phyloP scores from a whole-genome alignment of 1,140 invertebrate species.

The Temnothorax longispinosus region DNA sequence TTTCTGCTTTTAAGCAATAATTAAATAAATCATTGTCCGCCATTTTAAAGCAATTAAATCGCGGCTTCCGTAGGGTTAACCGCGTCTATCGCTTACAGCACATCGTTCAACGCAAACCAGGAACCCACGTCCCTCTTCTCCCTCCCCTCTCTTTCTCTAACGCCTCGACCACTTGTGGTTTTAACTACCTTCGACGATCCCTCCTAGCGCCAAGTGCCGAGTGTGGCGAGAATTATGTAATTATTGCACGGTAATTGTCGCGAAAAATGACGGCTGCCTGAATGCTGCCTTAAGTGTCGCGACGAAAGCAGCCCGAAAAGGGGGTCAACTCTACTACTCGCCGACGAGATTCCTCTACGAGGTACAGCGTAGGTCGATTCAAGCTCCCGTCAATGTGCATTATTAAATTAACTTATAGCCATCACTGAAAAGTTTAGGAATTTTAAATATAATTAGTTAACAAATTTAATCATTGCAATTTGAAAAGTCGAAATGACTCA shows the following conservation, averaged over 20 bases:
- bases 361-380: neutral
- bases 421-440: neutral
- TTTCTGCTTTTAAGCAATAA: neutral
- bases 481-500: neutral
- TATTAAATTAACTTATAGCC: neutral
- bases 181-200: slow-evolving; percentile 50
- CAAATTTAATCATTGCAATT: neutral
- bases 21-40: neutral
- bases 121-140: slow-evolving; percentile 54
- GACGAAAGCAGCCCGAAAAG: slow-evolving; percentile 49
- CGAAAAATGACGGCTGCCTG: slow-evolving; percentile 71
- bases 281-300: slow-evolving; percentile 70
- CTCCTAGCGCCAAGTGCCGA: slow-evolving; percentile 53
- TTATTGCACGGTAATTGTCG: slow-evolving; percentile 77
- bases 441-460: neutral
- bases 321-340: slow-evolving; percentile 63
- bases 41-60: neutral
- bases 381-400: neutral
- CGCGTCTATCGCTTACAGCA: slow-evolving; percentile 19
- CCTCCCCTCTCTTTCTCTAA: slow-evolving; percentile 33
- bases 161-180: slow-evolving; percentile 70
- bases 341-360: neutral
- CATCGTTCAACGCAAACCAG: slow-evolving; percentile 45
- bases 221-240: slow-evolving; percentile 77
- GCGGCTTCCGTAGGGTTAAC: neutral